Base-by-base conservation (phyloP, 2,113 vertebrate genomes). In the Actinemys pallida region DNA sequence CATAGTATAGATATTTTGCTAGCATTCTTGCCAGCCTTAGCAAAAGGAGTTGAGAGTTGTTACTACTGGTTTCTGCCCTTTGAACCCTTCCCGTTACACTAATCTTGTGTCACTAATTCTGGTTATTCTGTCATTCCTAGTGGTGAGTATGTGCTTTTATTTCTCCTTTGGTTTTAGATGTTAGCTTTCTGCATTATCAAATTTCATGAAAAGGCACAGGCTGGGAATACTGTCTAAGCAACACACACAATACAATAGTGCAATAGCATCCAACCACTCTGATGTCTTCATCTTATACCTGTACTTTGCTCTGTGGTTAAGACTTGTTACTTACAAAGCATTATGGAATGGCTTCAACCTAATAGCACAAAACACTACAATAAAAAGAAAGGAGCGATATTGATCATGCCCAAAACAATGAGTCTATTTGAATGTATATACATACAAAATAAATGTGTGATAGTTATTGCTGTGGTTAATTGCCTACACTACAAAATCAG, bases 401-500 rank as follows among this genome's bases (percentile, higher is more conserved):
- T 83, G 16, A 10, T 47, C n/a, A 47, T 8, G 84, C 62, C 35
- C 65, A 69, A 69, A 69, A 69, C 31, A 35, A n/a, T 65, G 16
- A 65, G 31, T 65, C 16, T 65, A 35, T 65, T 65, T 65, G 16
- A 65, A 65, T 45, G 11, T 90, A 25, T 87, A 6, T 49, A 69
- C 35, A 20, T 69, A 20, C 65, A 59, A 54, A n/a, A 19, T 24
- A 35, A 1, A 1, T 12, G 49, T 45, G 4, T 92, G 13, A 45
- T 14, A 47, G 39, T 6, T 87, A 19, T 13, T 25, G 69, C 35
- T 83, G 75, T 79, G 81, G 57, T 86, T 29, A 76, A 81, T 72
- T 45, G 7, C 3, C 8, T 54, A 0, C 0, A 1, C 6, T 78
- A 6, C 0, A 0, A 14, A 90, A 62, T 8, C 31, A 49, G 2